A percentile compares a stretch with the other conserved stretches of the same genome.
Evolutionary conservation across 1,140 invertebrate genomes (phyloP).

Genomic region (Drosophila navojoa): DNA sequence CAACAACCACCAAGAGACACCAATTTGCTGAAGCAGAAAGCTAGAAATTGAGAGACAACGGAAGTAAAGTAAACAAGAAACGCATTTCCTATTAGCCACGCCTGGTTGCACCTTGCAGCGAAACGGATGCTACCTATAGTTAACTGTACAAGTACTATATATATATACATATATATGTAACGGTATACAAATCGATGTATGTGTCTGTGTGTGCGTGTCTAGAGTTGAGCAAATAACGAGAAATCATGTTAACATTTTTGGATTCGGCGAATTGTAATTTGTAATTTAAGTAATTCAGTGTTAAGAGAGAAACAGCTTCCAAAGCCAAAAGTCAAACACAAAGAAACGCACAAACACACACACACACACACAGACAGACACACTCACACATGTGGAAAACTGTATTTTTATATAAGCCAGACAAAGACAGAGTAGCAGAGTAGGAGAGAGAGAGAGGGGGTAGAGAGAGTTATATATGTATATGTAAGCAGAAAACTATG

Average conservation of each 20-base stretch:
- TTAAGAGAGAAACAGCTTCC: conserved; percentile 51
- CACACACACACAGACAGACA: conserved; percentile 9
- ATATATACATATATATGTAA: conserved; percentile 3
- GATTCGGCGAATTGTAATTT: conserved; percentile 44
- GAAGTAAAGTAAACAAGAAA: conserved; percentile 13
- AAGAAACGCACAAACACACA: conserved; percentile 22
- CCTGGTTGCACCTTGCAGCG: conserved; percentile 23
- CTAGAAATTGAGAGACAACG: neutral
- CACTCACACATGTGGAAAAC: conserved; percentile 54
- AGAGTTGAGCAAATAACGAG: neutral
- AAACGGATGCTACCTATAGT: conserved; percentile 12
- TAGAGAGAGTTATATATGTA: conserved; percentile 54
- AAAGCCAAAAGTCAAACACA: conserved; percentile 47
- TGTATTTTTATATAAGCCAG: conserved; percentile 76
- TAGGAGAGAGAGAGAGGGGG: conserved; percentile 18
- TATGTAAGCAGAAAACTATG: conserved; percentile 38
- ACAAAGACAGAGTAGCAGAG: no score
- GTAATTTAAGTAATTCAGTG: conserved; percentile 38
- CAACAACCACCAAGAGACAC: conserved; percentile 32
- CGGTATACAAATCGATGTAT: conserved; percentile 10
- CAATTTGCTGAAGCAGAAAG: conserved; percentile 36
- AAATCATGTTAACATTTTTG: conserved; percentile 50
- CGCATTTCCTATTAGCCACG: conserved; percentile 41
- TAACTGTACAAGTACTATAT: conserved; percentile 20
- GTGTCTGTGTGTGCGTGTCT: conserved; percentile 12